Conservation (phyloP, 1,140 invertebrate species). For the Eumaeus atala region DNA sequence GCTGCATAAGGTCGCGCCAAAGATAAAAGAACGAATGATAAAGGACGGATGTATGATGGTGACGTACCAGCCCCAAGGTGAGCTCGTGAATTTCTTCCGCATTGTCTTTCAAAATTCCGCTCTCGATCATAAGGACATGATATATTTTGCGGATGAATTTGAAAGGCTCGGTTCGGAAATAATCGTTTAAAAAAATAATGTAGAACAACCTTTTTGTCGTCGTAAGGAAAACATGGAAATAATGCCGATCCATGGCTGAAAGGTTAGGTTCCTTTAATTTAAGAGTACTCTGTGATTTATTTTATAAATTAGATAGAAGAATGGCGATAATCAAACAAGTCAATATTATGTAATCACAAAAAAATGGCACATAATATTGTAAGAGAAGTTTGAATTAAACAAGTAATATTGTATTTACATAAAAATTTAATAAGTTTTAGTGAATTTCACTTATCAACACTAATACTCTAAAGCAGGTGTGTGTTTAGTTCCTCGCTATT, state of each 20-base stretch:
- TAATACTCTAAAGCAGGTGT: too few species aligned
- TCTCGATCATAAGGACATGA: slow-evolving; percentile 85
- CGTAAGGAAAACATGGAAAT: too few species aligned
- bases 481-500: too few species aligned
- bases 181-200: slow-evolving; percentile 40
- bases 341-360: too few species aligned
- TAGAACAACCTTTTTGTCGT: too few species aligned
- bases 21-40: slow-evolving; percentile 96
- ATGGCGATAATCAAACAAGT: too few species aligned
- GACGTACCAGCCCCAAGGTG: slow-evolving; percentile 91
- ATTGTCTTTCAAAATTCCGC: slow-evolving; percentile 94
- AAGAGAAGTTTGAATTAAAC: too few species aligned
- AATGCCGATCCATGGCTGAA: too few species aligned
- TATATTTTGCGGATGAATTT: slow-evolving; percentile 90
- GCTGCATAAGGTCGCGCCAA: slow-evolving; percentile 89
- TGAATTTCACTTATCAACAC: too few species aligned
- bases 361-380: too few species aligned
- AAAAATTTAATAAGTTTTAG: too few species aligned
- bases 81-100: slow-evolving; percentile 93
- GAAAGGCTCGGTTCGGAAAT: slow-evolving; percentile 84
- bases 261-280: background rate
- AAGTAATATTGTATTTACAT: too few species aligned
- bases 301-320: slow-evolving; percentile 1
- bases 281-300: slow-evolving; percentile 2
- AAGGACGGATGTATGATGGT: slow-evolving; percentile 95